These are phyloP conservation scores for Ips nitidus DNA, from an alignment of 1,140 invertebrate genomes.

Conservation along the genomic window DNA sequence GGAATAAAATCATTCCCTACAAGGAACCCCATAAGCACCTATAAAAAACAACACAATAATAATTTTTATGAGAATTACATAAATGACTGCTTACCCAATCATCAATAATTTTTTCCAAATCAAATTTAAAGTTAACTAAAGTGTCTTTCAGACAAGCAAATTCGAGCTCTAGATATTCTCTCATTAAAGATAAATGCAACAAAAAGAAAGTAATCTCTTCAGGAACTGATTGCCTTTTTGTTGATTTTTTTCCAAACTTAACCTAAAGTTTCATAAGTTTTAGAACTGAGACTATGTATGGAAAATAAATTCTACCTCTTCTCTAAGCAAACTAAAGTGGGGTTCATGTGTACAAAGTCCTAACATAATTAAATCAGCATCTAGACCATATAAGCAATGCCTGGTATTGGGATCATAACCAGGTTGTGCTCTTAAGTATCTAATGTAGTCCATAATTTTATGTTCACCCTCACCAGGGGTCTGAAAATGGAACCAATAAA, in stretches of 20 bases:
- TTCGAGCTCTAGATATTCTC: conserved; percentile 93
- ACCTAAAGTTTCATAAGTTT: conserved; percentile 54
- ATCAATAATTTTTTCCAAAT: conserved; percentile 79
- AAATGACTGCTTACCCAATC: conserved; percentile 58
- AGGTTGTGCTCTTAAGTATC: conserved; percentile 78
- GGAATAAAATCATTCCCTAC: conserved; percentile 98
- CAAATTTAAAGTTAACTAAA: conserved; percentile 66
- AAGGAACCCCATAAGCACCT: conserved; percentile 93
- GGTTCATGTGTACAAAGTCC: conserved; percentile 92
- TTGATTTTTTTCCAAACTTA: conserved; percentile 65
- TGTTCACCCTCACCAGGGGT: conserved; percentile 97
- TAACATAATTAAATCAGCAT: conserved; percentile 96
- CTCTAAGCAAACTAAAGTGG: conserved; percentile 88
- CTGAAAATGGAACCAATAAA: conserved; percentile 54
- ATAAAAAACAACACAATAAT: conserved; percentile 17
- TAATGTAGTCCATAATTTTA: conserved; percentile 98
- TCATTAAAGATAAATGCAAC: conserved; percentile 85
- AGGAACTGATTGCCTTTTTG: conserved; percentile 64
- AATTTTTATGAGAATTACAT: conserved; percentile 2
- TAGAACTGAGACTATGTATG: not conserved
- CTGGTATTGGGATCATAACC: conserved; percentile 85
- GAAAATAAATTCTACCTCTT: conserved; percentile 67
- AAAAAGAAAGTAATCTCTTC: conserved; percentile 93
- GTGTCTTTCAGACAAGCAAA: conserved; percentile 76
- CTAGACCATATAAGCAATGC: conserved; percentile 93